Conservation (phyloP, 2,797 vertebrate genomes). For the Lepus townsendii region DNA sequence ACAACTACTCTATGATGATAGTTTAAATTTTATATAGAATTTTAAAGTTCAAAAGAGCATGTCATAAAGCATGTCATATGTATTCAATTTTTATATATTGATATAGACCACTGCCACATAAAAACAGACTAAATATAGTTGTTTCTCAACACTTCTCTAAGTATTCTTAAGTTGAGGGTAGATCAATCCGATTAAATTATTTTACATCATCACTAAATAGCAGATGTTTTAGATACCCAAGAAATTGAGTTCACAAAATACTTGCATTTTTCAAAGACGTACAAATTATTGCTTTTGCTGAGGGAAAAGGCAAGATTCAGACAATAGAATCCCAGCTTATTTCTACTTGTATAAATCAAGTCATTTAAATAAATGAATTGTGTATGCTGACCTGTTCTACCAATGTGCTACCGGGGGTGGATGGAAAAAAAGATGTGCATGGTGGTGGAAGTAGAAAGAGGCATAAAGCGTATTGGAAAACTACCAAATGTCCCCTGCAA, state of each 20-base stretch:
- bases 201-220: conserved; percentile 61
- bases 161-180: conserved; percentile 18
- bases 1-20: conserved; percentile 59
- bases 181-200: conserved; percentile 46
- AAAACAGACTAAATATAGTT: conserved; percentile 32
- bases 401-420: conserved; percentile 78
- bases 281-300: conserved; percentile 62
- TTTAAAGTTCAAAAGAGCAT: conserved; percentile 45
- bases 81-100: conserved; percentile 31
- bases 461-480: conserved; percentile 95
- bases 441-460: conserved; percentile 90
- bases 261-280: conserved; percentile 72
- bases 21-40: conserved; percentile 12
- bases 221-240: conserved; percentile 51
- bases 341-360: conserved; percentile 84
- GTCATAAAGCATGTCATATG: neutral
- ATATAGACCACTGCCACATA: neutral
- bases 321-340: conserved; percentile 71
- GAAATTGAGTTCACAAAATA: conserved; percentile 55
- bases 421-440: conserved; percentile 83
- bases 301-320: conserved; percentile 54
- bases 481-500: conserved; percentile 94
- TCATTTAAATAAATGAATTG: conserved; percentile 88
- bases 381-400: conserved; percentile 86
- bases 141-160: conserved; percentile 58